These are phyloP conservation scores for Cladorhizidae sp. DNA, from an alignment of 37 sponge, comb jelly and placozoan genomes.

Conservation along the genomic window DNA sequence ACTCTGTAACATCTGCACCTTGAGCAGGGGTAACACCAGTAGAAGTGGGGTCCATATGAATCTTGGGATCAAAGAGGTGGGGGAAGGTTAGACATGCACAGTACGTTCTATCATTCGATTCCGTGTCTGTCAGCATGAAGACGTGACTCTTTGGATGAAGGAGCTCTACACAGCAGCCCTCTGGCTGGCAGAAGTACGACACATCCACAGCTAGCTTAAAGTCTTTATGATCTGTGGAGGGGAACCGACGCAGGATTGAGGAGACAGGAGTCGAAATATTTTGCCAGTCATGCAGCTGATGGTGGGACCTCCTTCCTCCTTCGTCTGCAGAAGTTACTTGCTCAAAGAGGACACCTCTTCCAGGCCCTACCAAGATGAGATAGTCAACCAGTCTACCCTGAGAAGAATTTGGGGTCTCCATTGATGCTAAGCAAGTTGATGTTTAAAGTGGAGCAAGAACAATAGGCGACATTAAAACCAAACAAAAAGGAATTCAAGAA, in stretches of 20 bases:
- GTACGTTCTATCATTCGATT: slow-evolving; percentile 58
- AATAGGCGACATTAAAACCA: too few relatives aligned
- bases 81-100: slow-evolving; percentile 70
- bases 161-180: slow-evolving; percentile 11
- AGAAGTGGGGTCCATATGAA: neutral
- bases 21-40: neutral
- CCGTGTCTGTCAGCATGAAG: slow-evolving; percentile 85
- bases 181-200: slow-evolving; percentile 78
- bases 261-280: slow-evolving; percentile 18
- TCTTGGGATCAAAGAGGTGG: slow-evolving; percentile 27
- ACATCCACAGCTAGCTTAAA: slow-evolving; percentile 44
- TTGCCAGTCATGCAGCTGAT: neutral
- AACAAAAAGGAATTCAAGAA: too few relatives aligned
- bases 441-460: neutral
- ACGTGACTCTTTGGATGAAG: slow-evolving; percentile 34
- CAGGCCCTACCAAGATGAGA: slow-evolving; percentile 54
- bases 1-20: neutral
- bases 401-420: neutral
- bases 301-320: neutral
- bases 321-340: neutral
- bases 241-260: slow-evolving; percentile 45
- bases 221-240: slow-evolving; percentile 24
- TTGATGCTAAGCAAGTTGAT: neutral
- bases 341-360: neutral
- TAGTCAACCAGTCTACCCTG: slow-evolving; percentile 36